Evolutionary conservation across 2,113 vertebrate species (phyloP), one percentile per base, ranked within the genome.

Genomic region (Limnothrissa miodon): DNA sequence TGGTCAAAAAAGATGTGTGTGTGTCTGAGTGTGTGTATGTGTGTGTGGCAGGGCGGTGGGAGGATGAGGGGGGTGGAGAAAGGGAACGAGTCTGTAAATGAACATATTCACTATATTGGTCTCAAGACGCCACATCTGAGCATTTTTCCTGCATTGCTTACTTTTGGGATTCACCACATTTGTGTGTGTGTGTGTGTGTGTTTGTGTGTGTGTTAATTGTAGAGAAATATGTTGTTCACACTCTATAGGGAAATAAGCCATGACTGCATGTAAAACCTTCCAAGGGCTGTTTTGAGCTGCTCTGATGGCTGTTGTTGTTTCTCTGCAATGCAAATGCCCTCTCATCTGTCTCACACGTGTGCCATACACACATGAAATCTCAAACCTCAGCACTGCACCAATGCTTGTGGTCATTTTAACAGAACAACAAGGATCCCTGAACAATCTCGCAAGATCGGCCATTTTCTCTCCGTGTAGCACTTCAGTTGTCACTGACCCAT

Each of bases 341-440:
- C 59, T 87, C 86, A 88, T 85, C 86, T 87, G 88, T 79, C 81
- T 45, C 81, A 62, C 87, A 88, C 81, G 85, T 88, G 87, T 48
- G 44, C 53, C 79, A 39, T 78, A 19, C 39, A 79, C 79, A 80
- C 33, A 74, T 29, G 15, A 74, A 74, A 36, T 74, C 33, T 29
- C 66, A 74, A 74, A 74, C 66, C 66, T 74, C 66, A 74, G 66
- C 66, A 74, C 66, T 74, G 33, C 66, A 33, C 33, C 66, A 11
- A 62, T n/a, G 15, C 15, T 13, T 15, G 29, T 36, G 29, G 29
- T 74, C 10, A 13, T 13, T 23, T 62, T 29, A 62, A n/a, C 13
- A 17, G 29, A 11, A 74, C 29, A 29, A 33, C 66, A 74, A 74
- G 33, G 11, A 74, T 17, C 29, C 29, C 33, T 29, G 3, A 62